Conservation (phyloP, 2,797 vertebrate genomes). For the Diglossa cyanea region DNA sequence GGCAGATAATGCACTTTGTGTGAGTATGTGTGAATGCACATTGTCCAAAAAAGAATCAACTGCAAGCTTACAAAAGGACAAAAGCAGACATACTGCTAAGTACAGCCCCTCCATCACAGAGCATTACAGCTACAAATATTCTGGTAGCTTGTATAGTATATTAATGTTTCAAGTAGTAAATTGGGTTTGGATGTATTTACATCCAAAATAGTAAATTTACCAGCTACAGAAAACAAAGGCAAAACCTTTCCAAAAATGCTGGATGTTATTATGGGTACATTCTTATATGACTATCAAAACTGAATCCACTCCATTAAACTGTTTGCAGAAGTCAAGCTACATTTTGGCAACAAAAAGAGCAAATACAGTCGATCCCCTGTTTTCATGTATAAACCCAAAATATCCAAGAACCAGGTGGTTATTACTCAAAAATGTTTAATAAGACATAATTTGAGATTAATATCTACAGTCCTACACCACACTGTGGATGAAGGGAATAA, state of each 20-base stretch:
- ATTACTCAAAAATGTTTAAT: background rate
- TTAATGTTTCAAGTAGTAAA: background rate
- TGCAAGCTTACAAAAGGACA: background rate
- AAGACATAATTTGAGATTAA: background rate
- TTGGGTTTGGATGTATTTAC: background rate
- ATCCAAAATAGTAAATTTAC: background rate
- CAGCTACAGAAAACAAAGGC: background rate
- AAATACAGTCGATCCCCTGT: background rate
- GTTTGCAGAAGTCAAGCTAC: background rate
- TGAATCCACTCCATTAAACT: background rate
- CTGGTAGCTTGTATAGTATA: background rate
- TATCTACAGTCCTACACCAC: background rate
- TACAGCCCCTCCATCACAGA: background rate
- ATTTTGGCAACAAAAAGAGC: background rate
- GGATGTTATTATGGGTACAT: background rate
- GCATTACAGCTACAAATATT: background rate
- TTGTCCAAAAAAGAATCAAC: background rate
- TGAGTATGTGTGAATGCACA: fast-evolving
- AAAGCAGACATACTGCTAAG: background rate
- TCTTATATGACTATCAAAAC: background rate
- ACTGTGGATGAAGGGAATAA: background rate
- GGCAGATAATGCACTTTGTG: background rate
- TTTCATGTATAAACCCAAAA: background rate
- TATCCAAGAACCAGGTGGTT: background rate
- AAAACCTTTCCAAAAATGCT: background rate